Evolutionary conservation across 1,140 invertebrate species (phyloP).

Genomic region (Cydia strobilella): DNA sequence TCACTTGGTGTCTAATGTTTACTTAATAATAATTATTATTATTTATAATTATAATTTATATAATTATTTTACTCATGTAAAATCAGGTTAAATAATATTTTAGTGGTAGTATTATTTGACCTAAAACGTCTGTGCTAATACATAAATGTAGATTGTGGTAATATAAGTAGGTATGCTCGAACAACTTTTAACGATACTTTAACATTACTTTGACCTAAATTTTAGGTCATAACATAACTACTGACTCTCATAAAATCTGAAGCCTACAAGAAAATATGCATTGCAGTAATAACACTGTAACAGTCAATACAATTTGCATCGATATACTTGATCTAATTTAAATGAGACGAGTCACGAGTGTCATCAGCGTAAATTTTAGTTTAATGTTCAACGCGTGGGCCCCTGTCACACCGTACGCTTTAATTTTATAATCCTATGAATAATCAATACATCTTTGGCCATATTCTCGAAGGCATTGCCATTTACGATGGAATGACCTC

Average conservation of each 20-base stretch:
- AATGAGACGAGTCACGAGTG: not conserved
- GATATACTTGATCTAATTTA: slow-evolving; percentile 17
- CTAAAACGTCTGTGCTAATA: not conserved
- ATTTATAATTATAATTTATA: no score
- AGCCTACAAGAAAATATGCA: not conserved
- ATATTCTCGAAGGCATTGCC: slow-evolving; percentile 12
- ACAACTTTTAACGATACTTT: not conserved
- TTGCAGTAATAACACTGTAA: not conserved
- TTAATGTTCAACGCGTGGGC: slow-evolving; percentile 20
- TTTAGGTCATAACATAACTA: not conserved
- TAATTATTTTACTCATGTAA: no score
- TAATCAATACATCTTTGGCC: slow-evolving; percentile 12
- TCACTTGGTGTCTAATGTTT: no score
- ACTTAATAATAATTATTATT: no score
- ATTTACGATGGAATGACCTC: slow-evolving; percentile 15
- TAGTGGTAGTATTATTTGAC: no score
- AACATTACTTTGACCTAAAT: not conserved
- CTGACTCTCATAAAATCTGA: not conserved
- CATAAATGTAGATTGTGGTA: not conserved
- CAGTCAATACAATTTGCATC: not conserved
- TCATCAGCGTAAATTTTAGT: slow-evolving; percentile 27
- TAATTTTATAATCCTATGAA: slow-evolving; percentile 16
- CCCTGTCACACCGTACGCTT: not conserved
- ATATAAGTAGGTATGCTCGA: not conserved
- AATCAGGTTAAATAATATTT: no score